Percentiles rank a stretch among this genome's conserved stretches.
Conservation (phyloP, 64 coral and sea anemone genomes). For the Montipora foliosa region DNA sequence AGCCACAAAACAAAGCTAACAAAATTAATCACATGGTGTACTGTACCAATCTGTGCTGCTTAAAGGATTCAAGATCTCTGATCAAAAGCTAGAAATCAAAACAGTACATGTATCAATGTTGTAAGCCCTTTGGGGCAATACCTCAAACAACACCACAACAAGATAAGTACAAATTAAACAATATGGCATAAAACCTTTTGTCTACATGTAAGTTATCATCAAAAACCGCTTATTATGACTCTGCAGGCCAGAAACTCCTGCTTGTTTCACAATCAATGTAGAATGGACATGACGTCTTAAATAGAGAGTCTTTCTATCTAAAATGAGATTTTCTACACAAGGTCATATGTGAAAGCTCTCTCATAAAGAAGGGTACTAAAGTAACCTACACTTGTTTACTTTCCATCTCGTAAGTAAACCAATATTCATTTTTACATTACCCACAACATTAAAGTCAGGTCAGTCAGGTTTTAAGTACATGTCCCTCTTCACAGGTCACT, state of each 20-base stretch:
- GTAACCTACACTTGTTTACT: too few relatives aligned
- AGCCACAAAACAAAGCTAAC: conserved; percentile 47
- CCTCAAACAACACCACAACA: background rate
- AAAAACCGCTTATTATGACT: too few relatives aligned
- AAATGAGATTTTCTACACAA: background rate
- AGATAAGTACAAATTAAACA: background rate
- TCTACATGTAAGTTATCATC: background rate
- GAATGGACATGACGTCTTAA: too few relatives aligned
- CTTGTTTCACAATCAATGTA: too few relatives aligned
- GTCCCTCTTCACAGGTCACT: too few relatives aligned
- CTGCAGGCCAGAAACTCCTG: too few relatives aligned
- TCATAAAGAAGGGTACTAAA: too few relatives aligned
- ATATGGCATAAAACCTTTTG: background rate
- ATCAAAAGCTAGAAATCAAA: conserved; percentile 56
- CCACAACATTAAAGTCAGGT: too few relatives aligned
- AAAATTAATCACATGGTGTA: background rate
- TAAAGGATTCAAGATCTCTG: background rate
- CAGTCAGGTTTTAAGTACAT: too few relatives aligned
- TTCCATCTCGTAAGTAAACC: too few relatives aligned
- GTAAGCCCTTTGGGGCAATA: background rate
- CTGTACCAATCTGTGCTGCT: conserved; percentile 40
- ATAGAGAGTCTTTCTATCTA: background rate
- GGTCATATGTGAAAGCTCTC: background rate
- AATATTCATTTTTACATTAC: too few relatives aligned
- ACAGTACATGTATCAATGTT: conserved; percentile 9